phyloP scores from a whole-genome alignment of 2,888 invertebrate genomes.

The Dynastes maya region DNA sequence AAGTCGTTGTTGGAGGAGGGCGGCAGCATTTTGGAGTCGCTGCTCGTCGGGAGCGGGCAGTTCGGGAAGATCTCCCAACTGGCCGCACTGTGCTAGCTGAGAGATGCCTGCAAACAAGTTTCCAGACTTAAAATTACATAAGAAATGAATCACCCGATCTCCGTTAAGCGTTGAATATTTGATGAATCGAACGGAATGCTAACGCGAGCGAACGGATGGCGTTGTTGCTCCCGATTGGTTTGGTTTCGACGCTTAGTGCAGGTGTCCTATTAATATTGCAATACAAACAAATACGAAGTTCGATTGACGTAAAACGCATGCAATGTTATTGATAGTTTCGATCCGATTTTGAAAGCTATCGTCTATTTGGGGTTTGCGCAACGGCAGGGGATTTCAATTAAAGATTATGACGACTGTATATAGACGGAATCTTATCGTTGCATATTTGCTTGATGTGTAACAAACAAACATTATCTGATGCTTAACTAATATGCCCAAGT shows the following conservation, averaged over 20 bases:
- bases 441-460: too few relatives aligned
- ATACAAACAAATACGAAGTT: not conserved
- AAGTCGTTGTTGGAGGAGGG: constrained; percentile 86
- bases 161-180: constrained; percentile 6
- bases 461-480: too few relatives aligned
- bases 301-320: constrained; percentile 14
- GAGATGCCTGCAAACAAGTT: constrained; percentile 80
- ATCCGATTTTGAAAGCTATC: constrained; percentile 4
- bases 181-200: constrained; percentile 20
- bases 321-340: not conserved
- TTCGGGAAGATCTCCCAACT: constrained; percentile 85
- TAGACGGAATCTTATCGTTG: too few relatives aligned
- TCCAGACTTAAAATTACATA: constrained; percentile 39
- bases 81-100: constrained; percentile 85
- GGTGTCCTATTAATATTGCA: constrained; percentile 22
- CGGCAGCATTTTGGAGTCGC: constrained; percentile 86
- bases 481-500: too few relatives aligned
- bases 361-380: not conserved
- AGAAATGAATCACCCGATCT: not conserved
- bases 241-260: not conserved
- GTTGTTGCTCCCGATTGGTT: not conserved
- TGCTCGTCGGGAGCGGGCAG: constrained; percentile 89
- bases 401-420: not conserved
- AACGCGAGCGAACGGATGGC: not conserved
- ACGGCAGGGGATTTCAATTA: not conserved